phyloP scores from a whole-genome alignment of 2,888 invertebrate species.

The Aspidapion aeneum region DNA sequence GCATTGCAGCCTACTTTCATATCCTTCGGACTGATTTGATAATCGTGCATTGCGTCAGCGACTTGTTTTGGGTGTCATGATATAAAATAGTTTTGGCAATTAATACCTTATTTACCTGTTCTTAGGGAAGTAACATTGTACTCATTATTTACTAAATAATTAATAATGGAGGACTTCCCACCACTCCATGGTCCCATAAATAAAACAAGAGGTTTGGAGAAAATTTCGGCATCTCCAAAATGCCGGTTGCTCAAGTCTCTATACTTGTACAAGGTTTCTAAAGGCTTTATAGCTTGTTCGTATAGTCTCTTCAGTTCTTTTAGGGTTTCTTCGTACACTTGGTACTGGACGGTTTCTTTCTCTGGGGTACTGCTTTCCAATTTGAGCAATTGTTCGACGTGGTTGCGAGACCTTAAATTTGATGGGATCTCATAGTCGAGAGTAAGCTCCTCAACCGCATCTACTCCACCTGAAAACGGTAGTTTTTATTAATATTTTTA shows the following conservation, averaged over 20 bases:
- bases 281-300: constrained; percentile 82
- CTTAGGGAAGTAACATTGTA: constrained; percentile 78
- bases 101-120: constrained; percentile 62
- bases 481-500: no score
- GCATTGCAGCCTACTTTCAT: no score
- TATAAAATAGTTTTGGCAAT: no score
- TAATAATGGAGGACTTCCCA: constrained; percentile 91
- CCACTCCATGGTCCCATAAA: constrained; percentile 98
- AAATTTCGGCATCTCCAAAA: constrained; percentile 92
- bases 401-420: constrained; percentile 73
- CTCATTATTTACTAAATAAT: constrained; percentile 86
- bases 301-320: constrained; percentile 83
- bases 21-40: no score
- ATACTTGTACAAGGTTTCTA: constrained; percentile 89
- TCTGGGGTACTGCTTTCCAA: constrained; percentile 73
- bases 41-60: no score
- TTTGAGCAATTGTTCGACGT: constrained; percentile 75
- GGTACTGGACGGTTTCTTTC: constrained; percentile 66
- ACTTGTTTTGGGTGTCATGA: no score
- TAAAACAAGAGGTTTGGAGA: constrained; percentile 87
- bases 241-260: constrained; percentile 88
- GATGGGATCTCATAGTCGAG: constrained; percentile 73
- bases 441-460: constrained; percentile 53
- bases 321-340: constrained; percentile 72
- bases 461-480: constrained; percentile 29